A percentile compares a stretch with the other conserved stretches of the same genome.
phyloP scores from a whole-genome alignment of 1,140 invertebrate species.

The Heliconius congener region DNA sequence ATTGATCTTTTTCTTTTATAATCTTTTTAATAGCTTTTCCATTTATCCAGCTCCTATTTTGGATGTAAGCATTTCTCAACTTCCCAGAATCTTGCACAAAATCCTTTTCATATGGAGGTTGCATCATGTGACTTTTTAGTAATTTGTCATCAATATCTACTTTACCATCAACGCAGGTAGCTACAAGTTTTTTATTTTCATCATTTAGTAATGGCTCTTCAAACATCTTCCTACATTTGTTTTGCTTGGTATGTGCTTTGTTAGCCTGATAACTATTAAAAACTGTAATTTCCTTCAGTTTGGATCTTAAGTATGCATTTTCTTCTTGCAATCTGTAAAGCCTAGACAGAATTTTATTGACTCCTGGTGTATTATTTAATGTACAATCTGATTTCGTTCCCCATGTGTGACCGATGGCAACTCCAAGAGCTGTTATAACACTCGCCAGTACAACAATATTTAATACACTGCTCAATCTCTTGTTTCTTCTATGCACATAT shows the following conservation, averaged over 20 bases:
- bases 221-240: slow-evolving; percentile 70
- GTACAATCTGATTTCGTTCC: slow-evolving; percentile 75
- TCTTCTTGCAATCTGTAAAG: slow-evolving; percentile 79
- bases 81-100: slow-evolving; percentile 47
- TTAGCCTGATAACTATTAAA: slow-evolving; percentile 54
- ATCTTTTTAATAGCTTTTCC: slow-evolving; percentile 49
- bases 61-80: slow-evolving; percentile 62
- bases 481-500: slow-evolving; percentile 78
- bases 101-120: slow-evolving; percentile 58
- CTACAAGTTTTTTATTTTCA: slow-evolving; percentile 50
- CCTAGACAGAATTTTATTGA: slow-evolving; percentile 77
- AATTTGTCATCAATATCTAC: slow-evolving; percentile 44
- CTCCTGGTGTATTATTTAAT: slow-evolving; percentile 58
- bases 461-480: slow-evolving; percentile 72
- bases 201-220: slow-evolving; percentile 67
- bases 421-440: slow-evolving; percentile 73
- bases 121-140: slow-evolving; percentile 38
- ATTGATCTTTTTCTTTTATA: slow-evolving; percentile 50
- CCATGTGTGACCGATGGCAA: slow-evolving; percentile 79
- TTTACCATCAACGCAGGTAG: slow-evolving; percentile 67
- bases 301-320: slow-evolving; percentile 72
- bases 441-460: slow-evolving; percentile 77
- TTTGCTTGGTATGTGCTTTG: slow-evolving; percentile 52
- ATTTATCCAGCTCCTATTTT: slow-evolving; percentile 71
- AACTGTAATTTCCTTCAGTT: slow-evolving; percentile 68